Evolutionary conservation across 2,888 invertebrate genomes (phyloP).

Genomic region (Rotaria socialis): DNA sequence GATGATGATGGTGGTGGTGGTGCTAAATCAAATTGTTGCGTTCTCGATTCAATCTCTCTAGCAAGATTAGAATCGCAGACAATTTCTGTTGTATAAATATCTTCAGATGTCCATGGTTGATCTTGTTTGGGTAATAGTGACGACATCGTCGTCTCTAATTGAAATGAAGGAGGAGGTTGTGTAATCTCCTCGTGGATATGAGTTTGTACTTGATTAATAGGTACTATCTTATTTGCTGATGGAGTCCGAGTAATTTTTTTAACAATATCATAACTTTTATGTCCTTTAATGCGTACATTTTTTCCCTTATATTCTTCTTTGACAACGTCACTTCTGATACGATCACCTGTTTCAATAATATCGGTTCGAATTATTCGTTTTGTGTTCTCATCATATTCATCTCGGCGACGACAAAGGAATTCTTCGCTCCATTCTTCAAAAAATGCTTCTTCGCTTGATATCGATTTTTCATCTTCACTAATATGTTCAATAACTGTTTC

Average conservation of each 20-base stretch:
- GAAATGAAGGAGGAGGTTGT: neutral
- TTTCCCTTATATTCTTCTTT: conserved; percentile 28
- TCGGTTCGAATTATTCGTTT: neutral
- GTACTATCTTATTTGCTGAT: neutral
- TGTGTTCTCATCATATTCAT: conserved; percentile 3
- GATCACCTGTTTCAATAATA: neutral
- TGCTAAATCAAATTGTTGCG: neutral
- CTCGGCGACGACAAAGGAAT: neutral
- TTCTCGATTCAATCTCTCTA: neutral
- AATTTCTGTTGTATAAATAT: neutral
- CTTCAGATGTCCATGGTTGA: neutral
- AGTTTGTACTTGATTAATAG: neutral
- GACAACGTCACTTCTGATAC: neutral
- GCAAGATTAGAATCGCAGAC: neutral
- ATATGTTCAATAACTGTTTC: conserved; percentile 38
- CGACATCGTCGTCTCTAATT: neutral
- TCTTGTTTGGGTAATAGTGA: neutral
- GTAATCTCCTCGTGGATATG: neutral
- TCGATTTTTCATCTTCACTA: conserved; percentile 43
- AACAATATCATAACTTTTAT: conserved; percentile 28
- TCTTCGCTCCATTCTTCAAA: conserved; percentile 43
- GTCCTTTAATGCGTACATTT: conserved; percentile 36
- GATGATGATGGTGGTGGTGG: neutral
- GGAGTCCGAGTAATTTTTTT: neutral
- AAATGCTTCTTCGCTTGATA: conserved; percentile 38